These are phyloP conservation scores for Squalus acanthias DNA, from an alignment of 2,797 vertebrate species.

Conservation along the genomic window DNA sequence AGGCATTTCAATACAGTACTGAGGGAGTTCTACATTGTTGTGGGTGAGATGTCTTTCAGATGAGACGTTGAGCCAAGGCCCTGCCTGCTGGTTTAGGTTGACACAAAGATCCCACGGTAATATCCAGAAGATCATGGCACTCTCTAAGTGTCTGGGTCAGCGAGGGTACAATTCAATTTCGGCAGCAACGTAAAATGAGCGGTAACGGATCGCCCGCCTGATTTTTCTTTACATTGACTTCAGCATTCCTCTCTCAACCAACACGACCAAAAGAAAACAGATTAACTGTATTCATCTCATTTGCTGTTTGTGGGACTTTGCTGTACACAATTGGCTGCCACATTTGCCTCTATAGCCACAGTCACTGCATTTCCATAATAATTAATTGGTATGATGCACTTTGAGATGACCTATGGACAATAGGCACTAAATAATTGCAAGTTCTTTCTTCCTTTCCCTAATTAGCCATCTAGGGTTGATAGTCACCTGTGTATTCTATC, in stretches of 20 bases:
- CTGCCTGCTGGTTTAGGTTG: no score
- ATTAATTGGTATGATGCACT: neutral
- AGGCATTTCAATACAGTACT: no score
- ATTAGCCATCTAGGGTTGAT: neutral
- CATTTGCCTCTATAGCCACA: neutral
- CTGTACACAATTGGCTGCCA: neutral
- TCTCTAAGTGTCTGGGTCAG: neutral
- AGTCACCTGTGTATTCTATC: no score
- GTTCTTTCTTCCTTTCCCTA: neutral
- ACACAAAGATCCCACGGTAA: no score
- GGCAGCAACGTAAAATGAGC: neutral
- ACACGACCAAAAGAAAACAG: neutral
- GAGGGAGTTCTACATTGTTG: no score
- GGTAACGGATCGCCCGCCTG: neutral
- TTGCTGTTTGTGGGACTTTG: neutral
- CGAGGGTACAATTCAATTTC: neutral
- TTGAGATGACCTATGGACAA: neutral
- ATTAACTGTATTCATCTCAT: neutral
- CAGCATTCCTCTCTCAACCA: neutral
- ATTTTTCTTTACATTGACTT: neutral
- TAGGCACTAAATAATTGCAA: neutral
- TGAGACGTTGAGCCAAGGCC: no score
- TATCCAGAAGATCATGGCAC: no score
- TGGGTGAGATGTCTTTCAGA: no score
- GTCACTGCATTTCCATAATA: neutral